Evolutionary conservation across 2,797 vertebrate genomes (phyloP), one percentile per base, ranked within the genome.

Genomic region (Masticophis lateralis): DNA sequence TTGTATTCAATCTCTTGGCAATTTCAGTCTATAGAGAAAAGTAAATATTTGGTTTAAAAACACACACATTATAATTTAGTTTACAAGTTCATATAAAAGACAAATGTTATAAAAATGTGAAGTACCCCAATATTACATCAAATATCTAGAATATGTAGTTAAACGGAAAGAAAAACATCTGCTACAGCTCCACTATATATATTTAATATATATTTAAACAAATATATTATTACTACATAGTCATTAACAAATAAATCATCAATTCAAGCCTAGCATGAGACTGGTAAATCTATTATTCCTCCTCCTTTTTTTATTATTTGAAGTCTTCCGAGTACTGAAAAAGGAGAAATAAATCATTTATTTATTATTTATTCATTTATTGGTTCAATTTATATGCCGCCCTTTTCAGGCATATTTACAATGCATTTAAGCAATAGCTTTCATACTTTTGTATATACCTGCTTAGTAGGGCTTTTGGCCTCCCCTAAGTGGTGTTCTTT

Each of bases 1-100:
- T 99, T 95, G 99, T 99, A 97, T 99, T 99, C 97, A 99, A 98
- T 98, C 99, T 99, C 98, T 99, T 99, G 96, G 99, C 99, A 93
- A 99, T 99, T 98, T 99, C 99, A 93, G 99, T 99, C 99, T 99
- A 98, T 94, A 96, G 96, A 97, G 95, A 96, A 95, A 95, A 95
- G 90, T 89, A 92, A 91, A 89, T 53, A 96, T 87, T 95, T 92
- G 87, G 32, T 95, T 97, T 96, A 96, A 96, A 95, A 43, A 37
- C n/a, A 59, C 43, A 86, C 6, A 94, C 69, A n/a, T 25, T 59
- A 55, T 28, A 93, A 83, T 69, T 51, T 56, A 83, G 16, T 22
- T 11, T 60, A 91, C 0, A 96, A 18, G 18, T 89, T 79, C 63
- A 91, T n/a, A 91, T 43, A 83, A 93, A 96, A 63, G 96, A 94